Evolutionary conservation across 2,888 invertebrate genomes (phyloP), one percentile per base, ranked within the genome.

Genomic region (Tinea semifulvella): DNA sequence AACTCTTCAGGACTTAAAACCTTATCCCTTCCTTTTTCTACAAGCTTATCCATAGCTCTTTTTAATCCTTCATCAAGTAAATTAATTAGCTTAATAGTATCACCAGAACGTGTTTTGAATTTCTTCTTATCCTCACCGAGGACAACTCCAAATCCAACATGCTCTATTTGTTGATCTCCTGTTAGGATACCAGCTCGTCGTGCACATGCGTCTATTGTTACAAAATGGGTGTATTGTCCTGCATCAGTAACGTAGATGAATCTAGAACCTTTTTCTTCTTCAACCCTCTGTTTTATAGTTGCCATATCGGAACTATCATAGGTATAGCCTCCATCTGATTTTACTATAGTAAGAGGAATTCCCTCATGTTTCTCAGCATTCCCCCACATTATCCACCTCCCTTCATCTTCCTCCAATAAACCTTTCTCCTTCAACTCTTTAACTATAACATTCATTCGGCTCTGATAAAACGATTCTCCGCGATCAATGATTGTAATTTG

Each of bases 221-320:
- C 73, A 54, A 96, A 91, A 56, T 86, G 86, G 0, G 76, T 82
- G 53, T 83, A 86, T 80, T 99, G 99, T 1, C 99, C 99, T 22
- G 88, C 86, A 83, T 99, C 99, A 1, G 94, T 92, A 0, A 99
- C 94, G 75, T 97, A 96, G 53, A 97, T 87, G 28, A 97, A 71
- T 89, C 98, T 92, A 48, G 94, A 90, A 2, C 85, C 92, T 49
- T 91, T 90, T 65, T 98, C 96, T 60, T 93, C 92, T 45, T 89
- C 75, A 2, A 93, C 68, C 42, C 94, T 85, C 44, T 97, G 90
- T 57, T 89, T 91, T 13, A 99, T 85, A 2, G 95, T 89, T 1
- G 99, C 96, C 85, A 99, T 83, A 64, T 99, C 99, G 0, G 98
- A 98, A 0, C 99, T 98, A 63, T 99, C 99, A 65, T 99, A 99